Evolutionary conservation across 2,888 invertebrate species (phyloP).

Genomic region (Eristalinus aeneus): DNA sequence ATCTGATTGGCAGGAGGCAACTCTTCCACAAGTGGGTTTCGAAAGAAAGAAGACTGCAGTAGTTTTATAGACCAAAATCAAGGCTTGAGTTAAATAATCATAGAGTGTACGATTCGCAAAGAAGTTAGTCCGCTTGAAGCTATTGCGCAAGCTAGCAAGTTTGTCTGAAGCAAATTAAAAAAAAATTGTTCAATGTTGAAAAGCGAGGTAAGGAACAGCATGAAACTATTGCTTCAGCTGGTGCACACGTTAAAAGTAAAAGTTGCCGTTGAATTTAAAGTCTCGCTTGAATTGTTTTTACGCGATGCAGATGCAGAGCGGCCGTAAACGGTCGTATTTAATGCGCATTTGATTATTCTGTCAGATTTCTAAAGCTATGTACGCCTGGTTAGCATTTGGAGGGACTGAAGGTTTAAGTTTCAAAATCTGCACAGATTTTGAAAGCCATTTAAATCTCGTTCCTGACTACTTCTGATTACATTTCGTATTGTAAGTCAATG

Average conservation of each 20-base stretch:
- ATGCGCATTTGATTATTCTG: neutral
- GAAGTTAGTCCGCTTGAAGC: neutral
- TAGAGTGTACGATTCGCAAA: neutral
- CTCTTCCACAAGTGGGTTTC: neutral
- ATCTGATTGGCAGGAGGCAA: neutral
- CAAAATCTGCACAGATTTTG: too few species aligned
- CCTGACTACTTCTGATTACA: too few species aligned
- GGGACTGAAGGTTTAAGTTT: neutral
- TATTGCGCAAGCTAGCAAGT: neutral
- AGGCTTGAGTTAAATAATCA: neutral
- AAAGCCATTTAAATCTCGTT: too few species aligned
- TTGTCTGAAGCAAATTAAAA: neutral
- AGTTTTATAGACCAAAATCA: neutral
- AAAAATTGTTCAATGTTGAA: too few species aligned
- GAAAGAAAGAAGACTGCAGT: neutral
- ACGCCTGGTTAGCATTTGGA: too few species aligned
- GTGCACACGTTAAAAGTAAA: constrained; percentile 46
- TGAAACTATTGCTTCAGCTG: neutral
- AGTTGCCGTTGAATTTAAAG: constrained; percentile 7
- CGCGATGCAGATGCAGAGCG: neutral
- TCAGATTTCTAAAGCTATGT: neutral
- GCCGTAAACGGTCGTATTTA: constrained; percentile 8
- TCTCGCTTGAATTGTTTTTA: constrained; percentile 40
- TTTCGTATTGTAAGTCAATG: too few species aligned
- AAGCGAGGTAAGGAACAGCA: neutral